phyloP scores from a whole-genome alignment of 1,140 invertebrate genomes.

The Drosophila lowei region DNA sequence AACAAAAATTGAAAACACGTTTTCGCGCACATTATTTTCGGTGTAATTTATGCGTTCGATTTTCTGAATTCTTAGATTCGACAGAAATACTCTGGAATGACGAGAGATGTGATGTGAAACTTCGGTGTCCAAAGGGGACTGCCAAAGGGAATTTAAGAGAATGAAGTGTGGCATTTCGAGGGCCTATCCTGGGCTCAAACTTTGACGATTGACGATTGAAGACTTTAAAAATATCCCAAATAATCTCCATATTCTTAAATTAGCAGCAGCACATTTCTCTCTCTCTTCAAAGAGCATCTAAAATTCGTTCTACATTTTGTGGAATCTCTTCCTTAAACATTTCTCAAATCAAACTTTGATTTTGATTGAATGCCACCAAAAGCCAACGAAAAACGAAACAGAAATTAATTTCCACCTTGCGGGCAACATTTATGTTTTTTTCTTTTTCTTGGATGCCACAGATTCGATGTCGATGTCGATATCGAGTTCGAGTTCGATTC shows the following conservation, averaged over 20 bases:
- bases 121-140: too few species aligned
- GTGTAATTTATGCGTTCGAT: slow-evolving; percentile 80
- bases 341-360: slow-evolving; percentile 49
- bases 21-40: slow-evolving; percentile 74
- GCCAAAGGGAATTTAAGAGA: too few species aligned
- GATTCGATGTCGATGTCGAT: slow-evolving; percentile 32
- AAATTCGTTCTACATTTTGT: slow-evolving; percentile 14
- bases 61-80: slow-evolving; percentile 56
- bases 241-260: too few species aligned
- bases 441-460: slow-evolving; percentile 52
- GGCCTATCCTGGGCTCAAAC: too few species aligned
- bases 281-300: slow-evolving; percentile 41
- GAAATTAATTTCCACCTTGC: slow-evolving; percentile 78
- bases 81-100: slow-evolving; percentile 31
- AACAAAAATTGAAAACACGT: slow-evolving; percentile 81
- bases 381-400: slow-evolving; percentile 38
- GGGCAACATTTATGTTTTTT: slow-evolving; percentile 35
- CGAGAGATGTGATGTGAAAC: not conserved
- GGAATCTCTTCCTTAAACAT: slow-evolving; percentile 30
- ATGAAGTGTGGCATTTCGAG: too few species aligned
- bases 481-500: slow-evolving; percentile 23
- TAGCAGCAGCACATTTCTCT: too few species aligned
- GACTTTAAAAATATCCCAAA: too few species aligned
- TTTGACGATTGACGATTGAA: too few species aligned
- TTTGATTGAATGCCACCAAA: slow-evolving; percentile 70